phyloP scores from a whole-genome alignment of 2,797 vertebrate genomes.

The Aulostomus chinensis region DNA sequence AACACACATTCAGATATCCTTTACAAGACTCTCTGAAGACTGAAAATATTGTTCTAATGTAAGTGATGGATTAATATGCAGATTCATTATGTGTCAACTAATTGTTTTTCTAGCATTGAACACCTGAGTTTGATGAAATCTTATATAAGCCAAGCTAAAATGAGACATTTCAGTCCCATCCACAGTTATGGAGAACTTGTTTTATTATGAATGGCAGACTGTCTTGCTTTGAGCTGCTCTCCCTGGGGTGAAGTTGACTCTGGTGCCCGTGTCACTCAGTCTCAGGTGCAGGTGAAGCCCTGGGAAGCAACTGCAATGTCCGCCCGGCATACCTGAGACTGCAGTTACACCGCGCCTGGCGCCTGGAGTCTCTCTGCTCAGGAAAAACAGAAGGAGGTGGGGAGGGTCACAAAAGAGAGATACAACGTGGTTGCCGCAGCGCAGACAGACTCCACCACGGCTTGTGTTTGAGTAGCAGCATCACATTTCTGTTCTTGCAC shows the following conservation, averaged over 20 bases:
- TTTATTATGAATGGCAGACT: slow-evolving; percentile 44
- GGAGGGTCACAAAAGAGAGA: slow-evolving; percentile 54
- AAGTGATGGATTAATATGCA: too few relatives aligned
- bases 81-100: too few relatives aligned
- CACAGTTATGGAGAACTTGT: slow-evolving; percentile 17
- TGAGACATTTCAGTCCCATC: slow-evolving; percentile 9
- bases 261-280: slow-evolving; percentile 57
- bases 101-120: too few relatives aligned
- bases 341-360: slow-evolving; percentile 88
- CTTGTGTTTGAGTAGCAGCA: slow-evolving; percentile 71
- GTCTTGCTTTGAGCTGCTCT: slow-evolving; percentile 29
- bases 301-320: slow-evolving; percentile 82
- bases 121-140: too few relatives aligned
- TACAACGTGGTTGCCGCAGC: slow-evolving; percentile 71
- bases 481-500: slow-evolving; percentile 81
- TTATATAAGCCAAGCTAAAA: neutral
- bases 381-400: slow-evolving; percentile 55
- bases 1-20: too few relatives aligned
- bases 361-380: slow-evolving; percentile 84
- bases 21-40: too few relatives aligned
- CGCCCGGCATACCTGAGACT: slow-evolving; percentile 89
- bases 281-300: slow-evolving; percentile 69
- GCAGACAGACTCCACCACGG: slow-evolving; percentile 76
- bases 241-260: slow-evolving; percentile 39
- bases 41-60: too few relatives aligned